Conservation (phyloP, 2,113 vertebrate genomes). For the Heloderma charlesbogerti region DNA sequence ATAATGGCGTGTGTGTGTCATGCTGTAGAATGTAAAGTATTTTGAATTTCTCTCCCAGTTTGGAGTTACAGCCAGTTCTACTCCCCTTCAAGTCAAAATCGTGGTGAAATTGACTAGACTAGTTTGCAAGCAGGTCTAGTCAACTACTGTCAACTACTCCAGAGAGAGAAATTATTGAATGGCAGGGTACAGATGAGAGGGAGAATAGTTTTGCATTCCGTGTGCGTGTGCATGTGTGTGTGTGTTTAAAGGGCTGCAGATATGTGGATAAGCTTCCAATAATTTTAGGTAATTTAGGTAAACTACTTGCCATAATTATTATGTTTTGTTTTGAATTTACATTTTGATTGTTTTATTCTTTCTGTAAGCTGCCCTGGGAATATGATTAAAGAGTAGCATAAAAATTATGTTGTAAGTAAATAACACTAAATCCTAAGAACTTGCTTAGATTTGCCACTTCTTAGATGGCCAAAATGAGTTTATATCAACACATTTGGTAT, state of each 20-base stretch:
- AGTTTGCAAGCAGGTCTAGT: background rate
- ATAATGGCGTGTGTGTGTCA: too few species aligned
- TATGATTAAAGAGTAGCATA: background rate
- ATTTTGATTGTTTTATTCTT: background rate
- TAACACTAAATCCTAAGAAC: background rate
- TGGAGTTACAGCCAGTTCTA: background rate
- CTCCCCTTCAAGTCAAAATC: background rate
- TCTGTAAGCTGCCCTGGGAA: too few species aligned
- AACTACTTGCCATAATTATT: background rate
- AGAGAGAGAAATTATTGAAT: background rate
- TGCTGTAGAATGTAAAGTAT: background rate
- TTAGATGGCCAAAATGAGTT: background rate
- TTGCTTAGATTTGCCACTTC: background rate
- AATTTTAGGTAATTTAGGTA: background rate
- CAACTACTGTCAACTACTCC: background rate
- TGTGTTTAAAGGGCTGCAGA: background rate
- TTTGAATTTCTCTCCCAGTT: background rate
- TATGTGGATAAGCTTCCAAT: background rate
- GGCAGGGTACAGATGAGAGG: background rate
- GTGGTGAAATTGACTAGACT: background rate
- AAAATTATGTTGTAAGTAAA: background rate
- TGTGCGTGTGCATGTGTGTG: background rate
- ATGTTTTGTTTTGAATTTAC: too few species aligned
- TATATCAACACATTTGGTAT: background rate
- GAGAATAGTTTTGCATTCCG: background rate